Evolutionary conservation across 2,888 invertebrate genomes (phyloP).

Genomic region (Dysmachus trigonus): DNA sequence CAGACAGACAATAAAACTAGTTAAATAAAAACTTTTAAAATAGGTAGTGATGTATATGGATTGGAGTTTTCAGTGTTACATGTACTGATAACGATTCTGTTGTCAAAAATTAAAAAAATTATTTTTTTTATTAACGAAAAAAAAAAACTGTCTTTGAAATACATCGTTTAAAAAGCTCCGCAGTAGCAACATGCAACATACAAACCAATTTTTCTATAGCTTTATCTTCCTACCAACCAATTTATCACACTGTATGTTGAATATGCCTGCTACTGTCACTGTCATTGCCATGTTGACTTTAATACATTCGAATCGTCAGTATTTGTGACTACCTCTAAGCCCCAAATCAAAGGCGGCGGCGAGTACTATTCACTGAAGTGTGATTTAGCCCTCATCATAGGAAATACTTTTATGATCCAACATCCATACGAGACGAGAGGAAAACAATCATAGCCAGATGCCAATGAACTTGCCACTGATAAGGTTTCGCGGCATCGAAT

Average conservation of each 20-base stretch:
- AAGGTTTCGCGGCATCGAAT: slow-evolving; percentile 55
- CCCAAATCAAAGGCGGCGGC: not conserved
- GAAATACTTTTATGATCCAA: not conserved
- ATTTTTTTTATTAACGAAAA: no score
- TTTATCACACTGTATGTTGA: not conserved
- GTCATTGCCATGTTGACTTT: not conserved
- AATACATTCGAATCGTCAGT: not conserved
- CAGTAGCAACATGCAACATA: no score
- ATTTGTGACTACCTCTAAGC: not conserved
- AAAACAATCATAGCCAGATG: slow-evolving; percentile 54
- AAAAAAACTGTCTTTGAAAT: not conserved
- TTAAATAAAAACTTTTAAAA: no score
- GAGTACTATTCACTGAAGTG: not conserved
- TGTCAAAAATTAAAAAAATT: no score
- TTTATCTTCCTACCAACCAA: not conserved
- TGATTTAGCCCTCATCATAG: not conserved
- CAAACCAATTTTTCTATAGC: not conserved
- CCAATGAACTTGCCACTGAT: slow-evolving; percentile 63
- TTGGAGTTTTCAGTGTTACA: no score
- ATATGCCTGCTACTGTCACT: not conserved
- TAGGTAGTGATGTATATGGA: no score
- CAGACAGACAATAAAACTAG: no score
- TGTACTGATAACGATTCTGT: no score
- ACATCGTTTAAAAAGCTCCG: not conserved
- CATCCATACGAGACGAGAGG: not conserved